Base-by-base conservation (phyloP, 2,888 invertebrate species). In the Acanthosoma haemorrhoidale region DNA sequence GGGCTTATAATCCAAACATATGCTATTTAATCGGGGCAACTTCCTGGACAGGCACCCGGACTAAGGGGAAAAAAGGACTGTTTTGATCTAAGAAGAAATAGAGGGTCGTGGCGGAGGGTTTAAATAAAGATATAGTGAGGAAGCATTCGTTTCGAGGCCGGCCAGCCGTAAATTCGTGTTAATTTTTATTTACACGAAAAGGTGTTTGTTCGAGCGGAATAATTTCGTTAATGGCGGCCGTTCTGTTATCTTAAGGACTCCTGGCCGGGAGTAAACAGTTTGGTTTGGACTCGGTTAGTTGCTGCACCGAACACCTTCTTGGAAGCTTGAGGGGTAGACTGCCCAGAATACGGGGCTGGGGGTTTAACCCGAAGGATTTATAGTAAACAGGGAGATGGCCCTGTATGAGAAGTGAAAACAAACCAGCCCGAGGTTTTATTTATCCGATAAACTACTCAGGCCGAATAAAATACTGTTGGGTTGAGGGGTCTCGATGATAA, bases 181-280 rank as follows among this genome's bases (percentile, higher is more conserved):
- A 51, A 51, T 51, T 51, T 51, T 51, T 51, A 51, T 51, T 51
- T 51, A 51, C 51, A 51, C 51, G 51, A 51, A 51, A 51, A 51
- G 51, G 16, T 51, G 51, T 51, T 51, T 51, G 51, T 51, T 51
- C 29, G 51, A 51, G 51, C 51, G 51, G 51, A 51, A 51, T 51
- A 51, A 51, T 51, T 51, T n/a, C 51, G 51, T 51, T 51, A 51
- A 51, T 51, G 25, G 51, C n/a, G 25, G 2, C 29, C 21, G 51
- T 51, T 51, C 51, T 51, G 51, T 51, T 51, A 25, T 51, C 51
- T 51, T 51, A 51, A 51, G 51, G 51, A 51, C 51, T 51, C 51
- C n/a, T 51, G 25, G 13, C n/a, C 5, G 2, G 25, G 29, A 11
- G 51, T 51, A 51, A 51, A 51, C 51, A 51, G 51, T 51, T 25